Evolutionary conservation across 2,113 vertebrate genomes (phyloP), one percentile per base, ranked within the genome.

Genomic region (Astur gentilis): DNA sequence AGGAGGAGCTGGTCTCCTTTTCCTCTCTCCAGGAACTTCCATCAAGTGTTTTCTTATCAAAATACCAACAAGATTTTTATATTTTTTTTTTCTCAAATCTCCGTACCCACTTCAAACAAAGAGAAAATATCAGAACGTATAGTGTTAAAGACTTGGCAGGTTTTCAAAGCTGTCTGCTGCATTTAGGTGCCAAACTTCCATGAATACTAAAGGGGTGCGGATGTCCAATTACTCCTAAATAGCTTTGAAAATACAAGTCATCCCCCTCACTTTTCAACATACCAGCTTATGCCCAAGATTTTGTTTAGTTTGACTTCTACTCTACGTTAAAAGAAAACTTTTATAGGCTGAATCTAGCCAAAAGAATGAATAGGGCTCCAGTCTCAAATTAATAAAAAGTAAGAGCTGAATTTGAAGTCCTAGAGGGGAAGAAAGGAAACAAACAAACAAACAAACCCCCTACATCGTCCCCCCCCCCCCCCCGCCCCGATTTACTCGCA

Each of bases 111-210:
- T 89, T 36, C 50, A 75, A 95, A 91, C 54, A 73, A 57, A 67
- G 36, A 84, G 32, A 83, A 58, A 78, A 58, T 25, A 89, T 5
- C 77, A 71, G 69, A 66, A 81, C 0, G 0, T 7, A 54, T 1
- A 92, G 65, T 16, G 77, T 89, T 92, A 92, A 94, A 92, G 44
- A n/a, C 83, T 21, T 93, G 90, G 83, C 92, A 87, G 27, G 40
- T 64, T 97, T 94, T 93, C 94, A 93, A 61, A 95, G 72, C 69
- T 89, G 72, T 32, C 83, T 93, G 78, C 64, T 73, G 67, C 69
- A 49, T 60, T 89, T 40, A 32, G 72, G 60, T 76, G 65, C 91
- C 76, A 89, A 87, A 84, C 44, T 67, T 76, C 18, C 72, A 87
- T 38, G 65, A 93, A 92, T 87, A 71, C 72, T 90, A 52, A 93